Evolutionary conservation across 2,888 invertebrate species (phyloP).

Genomic region (Melieria picta): DNA sequence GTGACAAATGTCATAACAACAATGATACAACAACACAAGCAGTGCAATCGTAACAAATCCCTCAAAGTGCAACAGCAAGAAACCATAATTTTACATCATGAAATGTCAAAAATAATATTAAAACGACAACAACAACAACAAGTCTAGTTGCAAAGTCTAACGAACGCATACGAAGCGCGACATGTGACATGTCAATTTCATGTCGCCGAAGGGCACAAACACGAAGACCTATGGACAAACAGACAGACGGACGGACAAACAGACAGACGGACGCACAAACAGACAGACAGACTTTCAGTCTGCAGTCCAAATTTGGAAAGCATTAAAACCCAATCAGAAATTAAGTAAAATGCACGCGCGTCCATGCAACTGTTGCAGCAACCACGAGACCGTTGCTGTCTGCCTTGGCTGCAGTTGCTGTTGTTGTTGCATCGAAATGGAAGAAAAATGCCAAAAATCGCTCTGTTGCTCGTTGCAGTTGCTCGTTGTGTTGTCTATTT

Average conservation of each 20-base stretch:
- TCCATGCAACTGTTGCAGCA: slow-evolving; percentile 23
- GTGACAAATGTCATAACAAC: no score
- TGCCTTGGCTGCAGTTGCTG: slow-evolving; percentile 19
- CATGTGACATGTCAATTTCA: slow-evolving; percentile 33
- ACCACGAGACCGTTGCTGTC: not conserved
- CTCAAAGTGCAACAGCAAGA: slow-evolving; percentile 18
- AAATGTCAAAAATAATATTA: slow-evolving; percentile 30
- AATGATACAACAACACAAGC: no score
- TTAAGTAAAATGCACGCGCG: slow-evolving; percentile 32
- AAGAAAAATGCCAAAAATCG: slow-evolving; percentile 12
- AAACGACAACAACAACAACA: not conserved
- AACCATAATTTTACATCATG: slow-evolving; percentile 31
- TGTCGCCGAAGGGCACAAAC: slow-evolving; percentile 6
- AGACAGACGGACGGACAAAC: no score
- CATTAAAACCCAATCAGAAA: slow-evolving; percentile 37
- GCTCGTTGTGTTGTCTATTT: slow-evolving; percentile 22
- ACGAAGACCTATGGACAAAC: slow-evolving; percentile 19
- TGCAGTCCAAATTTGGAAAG: slow-evolving; percentile 19
- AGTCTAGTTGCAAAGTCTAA: not conserved
- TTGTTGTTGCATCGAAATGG: slow-evolving; percentile 3
- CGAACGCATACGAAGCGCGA: slow-evolving; percentile 16
- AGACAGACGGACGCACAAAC: not conserved
- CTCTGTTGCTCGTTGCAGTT: slow-evolving; percentile 18
- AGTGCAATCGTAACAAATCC: slow-evolving; percentile 15
- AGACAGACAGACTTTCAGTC: slow-evolving; percentile 11